Percentiles rank a stretch among this genome's conserved stretches.
Evolutionary conservation across 2,797 vertebrate genomes (phyloP).

Genomic region (Diglossa cyanea): DNA sequence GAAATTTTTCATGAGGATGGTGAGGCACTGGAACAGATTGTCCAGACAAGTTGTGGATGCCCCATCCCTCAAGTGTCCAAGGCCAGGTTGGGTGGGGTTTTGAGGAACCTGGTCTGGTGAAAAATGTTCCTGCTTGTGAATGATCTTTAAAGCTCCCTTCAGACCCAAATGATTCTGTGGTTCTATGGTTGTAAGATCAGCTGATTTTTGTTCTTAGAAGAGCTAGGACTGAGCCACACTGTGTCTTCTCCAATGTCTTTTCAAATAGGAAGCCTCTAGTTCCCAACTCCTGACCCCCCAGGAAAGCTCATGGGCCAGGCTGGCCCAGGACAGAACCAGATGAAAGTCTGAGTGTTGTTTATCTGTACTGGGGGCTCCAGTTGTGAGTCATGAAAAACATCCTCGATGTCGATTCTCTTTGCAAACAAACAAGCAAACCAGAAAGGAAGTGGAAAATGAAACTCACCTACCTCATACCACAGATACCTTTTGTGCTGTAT

Average conservation of each 20-base stretch:
- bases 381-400: not conserved
- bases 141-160: not conserved
- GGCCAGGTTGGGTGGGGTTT: not conserved
- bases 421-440: not conserved
- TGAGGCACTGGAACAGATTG: not conserved
- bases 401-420: not conserved
- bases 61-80: not conserved
- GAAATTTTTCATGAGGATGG: not conserved
- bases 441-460: not conserved
- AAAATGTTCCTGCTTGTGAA: not conserved
- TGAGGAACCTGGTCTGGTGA: not conserved
- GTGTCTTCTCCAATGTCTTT: not conserved
- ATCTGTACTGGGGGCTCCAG: not conserved
- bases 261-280: not conserved
- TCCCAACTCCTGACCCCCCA: not conserved
- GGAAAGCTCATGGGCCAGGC: not conserved
- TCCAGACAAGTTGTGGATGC: not conserved
- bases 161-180: not conserved
- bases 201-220: not conserved
- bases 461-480: not conserved
- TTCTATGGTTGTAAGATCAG: not conserved
- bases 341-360: not conserved
- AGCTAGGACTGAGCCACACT: not conserved
- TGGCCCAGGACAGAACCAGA: not conserved
- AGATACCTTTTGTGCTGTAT: not conserved